These are phyloP conservation scores for Hozukius guyotensis DNA, from an alignment of 2,797 vertebrate genomes.

Conservation along the genomic window DNA sequence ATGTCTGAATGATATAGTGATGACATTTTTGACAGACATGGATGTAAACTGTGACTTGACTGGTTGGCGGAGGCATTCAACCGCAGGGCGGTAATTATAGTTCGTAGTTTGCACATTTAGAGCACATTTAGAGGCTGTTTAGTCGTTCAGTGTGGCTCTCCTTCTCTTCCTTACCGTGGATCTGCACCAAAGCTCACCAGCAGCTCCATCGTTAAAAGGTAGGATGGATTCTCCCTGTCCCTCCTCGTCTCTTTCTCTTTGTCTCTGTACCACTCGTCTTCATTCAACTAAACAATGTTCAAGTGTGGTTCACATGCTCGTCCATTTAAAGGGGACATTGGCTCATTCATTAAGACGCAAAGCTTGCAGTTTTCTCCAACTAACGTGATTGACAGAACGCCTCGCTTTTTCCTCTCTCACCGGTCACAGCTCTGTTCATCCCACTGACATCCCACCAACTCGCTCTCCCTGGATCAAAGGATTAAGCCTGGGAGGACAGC, in stretches of 20 bases:
- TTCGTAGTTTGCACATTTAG: background rate
- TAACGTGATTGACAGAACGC: conserved; percentile 61
- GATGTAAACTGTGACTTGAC: too few species aligned
- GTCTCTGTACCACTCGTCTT: conserved; percentile 16
- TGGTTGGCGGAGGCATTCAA: too few species aligned
- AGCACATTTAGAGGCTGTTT: background rate
- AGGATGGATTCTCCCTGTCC: background rate
- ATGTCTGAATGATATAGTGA: background rate
- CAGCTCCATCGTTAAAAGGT: conserved; percentile 7
- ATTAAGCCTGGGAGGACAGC: conserved; percentile 61
- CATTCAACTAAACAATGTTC: conserved; percentile 43
- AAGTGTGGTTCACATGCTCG: conserved; percentile 43
- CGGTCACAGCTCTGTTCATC: conserved; percentile 60
- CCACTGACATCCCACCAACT: conserved; percentile 59
- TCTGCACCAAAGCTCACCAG: conserved; percentile 10
- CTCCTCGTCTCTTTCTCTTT: background rate
- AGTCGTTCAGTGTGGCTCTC: background rate
- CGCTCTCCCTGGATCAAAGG: conserved; percentile 65
- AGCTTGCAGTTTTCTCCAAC: conserved; percentile 49
- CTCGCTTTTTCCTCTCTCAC: conserved; percentile 33
- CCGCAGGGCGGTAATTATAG: too few species aligned
- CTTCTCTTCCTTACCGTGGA: background rate
- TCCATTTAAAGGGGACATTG: conserved; percentile 51
- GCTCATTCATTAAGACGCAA: conserved; percentile 65
- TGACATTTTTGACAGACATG: background rate